Conservation (phyloP, 2,797 vertebrate species). For the Numenius phaeopus region DNA sequence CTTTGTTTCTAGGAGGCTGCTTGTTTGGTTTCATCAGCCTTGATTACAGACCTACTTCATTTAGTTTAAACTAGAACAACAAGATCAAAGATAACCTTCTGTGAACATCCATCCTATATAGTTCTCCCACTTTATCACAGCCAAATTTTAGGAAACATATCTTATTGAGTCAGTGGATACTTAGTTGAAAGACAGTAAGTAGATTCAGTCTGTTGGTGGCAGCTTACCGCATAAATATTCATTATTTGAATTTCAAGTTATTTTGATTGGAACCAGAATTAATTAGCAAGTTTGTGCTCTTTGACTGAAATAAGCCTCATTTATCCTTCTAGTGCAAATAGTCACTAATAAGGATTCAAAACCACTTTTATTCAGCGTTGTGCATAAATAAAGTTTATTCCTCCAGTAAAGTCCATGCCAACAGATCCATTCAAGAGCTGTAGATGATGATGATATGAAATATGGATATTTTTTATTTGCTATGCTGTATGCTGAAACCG, state of each 20-base stretch:
- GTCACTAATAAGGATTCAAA: slow-evolving; percentile 36
- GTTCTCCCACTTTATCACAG: neutral
- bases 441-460: neutral
- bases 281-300: slow-evolving; percentile 44
- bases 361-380: neutral
- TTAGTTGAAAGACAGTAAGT: slow-evolving; percentile 25
- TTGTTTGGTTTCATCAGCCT: neutral
- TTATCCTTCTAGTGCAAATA: slow-evolving; percentile 16
- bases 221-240: slow-evolving; percentile 16
- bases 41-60: neutral
- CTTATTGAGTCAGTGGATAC: neutral
- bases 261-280: slow-evolving; percentile 60
- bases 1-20: neutral
- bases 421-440: neutral
- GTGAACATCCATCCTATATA: neutral
- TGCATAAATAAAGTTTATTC: slow-evolving; percentile 20
- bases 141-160: neutral
- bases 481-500: neutral
- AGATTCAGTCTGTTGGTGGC: slow-evolving; percentile 27
- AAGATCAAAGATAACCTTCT: neutral
- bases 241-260: slow-evolving; percentile 32
- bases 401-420: neutral
- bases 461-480: neutral
- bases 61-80: neutral
- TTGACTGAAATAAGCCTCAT: slow-evolving; percentile 45